Percentiles rank a stretch among this genome's conserved stretches.
phyloP scores from a whole-genome alignment of 2,113 vertebrate species.

The Pterocles orientalis region DNA sequence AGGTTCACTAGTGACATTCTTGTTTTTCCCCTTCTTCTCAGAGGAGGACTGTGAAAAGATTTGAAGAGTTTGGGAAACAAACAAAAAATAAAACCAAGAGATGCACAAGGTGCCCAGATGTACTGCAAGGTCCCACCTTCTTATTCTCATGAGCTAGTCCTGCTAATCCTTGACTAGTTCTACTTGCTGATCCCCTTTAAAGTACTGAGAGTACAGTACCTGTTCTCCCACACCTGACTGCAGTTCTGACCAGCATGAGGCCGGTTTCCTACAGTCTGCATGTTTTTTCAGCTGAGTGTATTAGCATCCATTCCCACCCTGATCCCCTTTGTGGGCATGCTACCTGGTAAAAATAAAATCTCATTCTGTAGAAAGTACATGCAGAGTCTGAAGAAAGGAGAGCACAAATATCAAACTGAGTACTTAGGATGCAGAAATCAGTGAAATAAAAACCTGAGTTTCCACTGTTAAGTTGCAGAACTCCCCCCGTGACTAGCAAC shows the following conservation, averaged over 20 bases:
- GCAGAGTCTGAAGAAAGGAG: neutral
- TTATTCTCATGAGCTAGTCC: neutral
- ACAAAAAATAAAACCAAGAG: neutral
- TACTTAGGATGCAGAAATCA: accelerated
- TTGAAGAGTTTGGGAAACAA: neutral
- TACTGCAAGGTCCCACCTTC: neutral
- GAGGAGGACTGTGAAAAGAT: neutral
- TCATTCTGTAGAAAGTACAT: neutral
- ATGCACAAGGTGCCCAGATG: neutral
- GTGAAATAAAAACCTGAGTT: neutral
- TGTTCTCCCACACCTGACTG: neutral
- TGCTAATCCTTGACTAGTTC: neutral
- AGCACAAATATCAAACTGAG: neutral
- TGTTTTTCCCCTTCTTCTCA: neutral
- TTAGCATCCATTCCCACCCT: neutral
- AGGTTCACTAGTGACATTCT: neutral
- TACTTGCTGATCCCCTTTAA: neutral
- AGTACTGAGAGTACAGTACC: neutral
- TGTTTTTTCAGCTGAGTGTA: neutral
- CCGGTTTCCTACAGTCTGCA: neutral
- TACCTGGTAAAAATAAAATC: neutral
- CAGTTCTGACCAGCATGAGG: neutral
- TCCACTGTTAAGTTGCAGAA: neutral
- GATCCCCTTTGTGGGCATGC: neutral
- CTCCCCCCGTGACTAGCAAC: neutral